Evolutionary conservation across 2,113 vertebrate genomes (phyloP).

Genomic region (Anoplopoma fimbria): DNA sequence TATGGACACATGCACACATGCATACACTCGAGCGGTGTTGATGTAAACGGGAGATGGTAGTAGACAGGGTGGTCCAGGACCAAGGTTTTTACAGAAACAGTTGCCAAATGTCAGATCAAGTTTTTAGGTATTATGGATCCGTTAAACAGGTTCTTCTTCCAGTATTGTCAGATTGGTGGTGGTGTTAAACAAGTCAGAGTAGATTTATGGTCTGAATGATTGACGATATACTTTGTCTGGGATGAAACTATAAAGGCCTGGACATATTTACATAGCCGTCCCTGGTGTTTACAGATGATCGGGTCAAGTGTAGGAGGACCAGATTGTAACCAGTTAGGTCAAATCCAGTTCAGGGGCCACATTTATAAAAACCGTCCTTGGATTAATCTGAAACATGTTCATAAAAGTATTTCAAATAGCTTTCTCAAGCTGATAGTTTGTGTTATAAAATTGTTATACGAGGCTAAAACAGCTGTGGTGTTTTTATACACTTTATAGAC

Average conservation of each 20-base stretch:
- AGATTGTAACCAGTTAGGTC: background rate
- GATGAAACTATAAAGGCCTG: background rate
- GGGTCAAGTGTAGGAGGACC: background rate
- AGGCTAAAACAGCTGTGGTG: background rate
- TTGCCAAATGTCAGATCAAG: background rate
- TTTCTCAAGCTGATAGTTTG: background rate
- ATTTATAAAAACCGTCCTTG: background rate
- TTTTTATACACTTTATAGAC: background rate
- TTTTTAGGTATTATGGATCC: background rate
- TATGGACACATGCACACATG: conserved; percentile 25
- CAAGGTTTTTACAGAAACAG: background rate
- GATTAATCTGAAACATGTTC: background rate
- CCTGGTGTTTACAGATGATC: background rate
- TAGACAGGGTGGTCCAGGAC: conserved; percentile 35
- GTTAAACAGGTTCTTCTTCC: background rate
- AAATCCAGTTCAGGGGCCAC: conserved; percentile 13
- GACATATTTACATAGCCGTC: background rate
- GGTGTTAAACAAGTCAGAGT: background rate
- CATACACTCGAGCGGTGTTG: background rate
- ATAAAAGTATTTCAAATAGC: background rate
- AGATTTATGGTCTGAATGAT: background rate
- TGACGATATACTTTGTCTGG: background rate
- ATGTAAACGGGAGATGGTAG: conserved; percentile 35
- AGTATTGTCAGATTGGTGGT: conserved; percentile 1
- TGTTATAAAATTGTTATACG: background rate